A percentile compares a stretch with the other conserved stretches of the same genome.
phyloP scores from a whole-genome alignment of 2,797 vertebrate species.

The Manis javanica region DNA sequence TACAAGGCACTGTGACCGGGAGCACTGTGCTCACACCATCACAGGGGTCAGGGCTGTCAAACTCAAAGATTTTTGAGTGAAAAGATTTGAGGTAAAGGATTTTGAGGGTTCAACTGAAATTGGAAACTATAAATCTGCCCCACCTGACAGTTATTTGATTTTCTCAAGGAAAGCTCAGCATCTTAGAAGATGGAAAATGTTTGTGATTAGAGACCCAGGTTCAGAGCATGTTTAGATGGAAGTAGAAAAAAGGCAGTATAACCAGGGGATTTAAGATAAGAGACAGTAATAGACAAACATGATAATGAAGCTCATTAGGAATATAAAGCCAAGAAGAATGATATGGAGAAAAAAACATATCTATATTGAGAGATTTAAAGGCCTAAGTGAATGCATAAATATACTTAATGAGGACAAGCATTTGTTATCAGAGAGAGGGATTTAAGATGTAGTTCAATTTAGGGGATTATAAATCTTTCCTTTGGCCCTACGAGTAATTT shows the following conservation, averaged over 20 bases:
- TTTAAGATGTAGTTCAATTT: background rate
- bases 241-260: background rate
- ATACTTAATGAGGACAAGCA: background rate
- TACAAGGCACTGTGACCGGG: background rate
- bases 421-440: background rate
- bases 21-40: background rate
- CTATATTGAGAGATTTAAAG: background rate
- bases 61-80: background rate
- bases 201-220: slow-evolving; percentile 16
- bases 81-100: background rate
- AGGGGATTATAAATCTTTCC: background rate
- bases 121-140: slow-evolving; percentile 57
- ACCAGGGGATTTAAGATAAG: background rate
- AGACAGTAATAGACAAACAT: background rate
- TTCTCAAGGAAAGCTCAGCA: slow-evolving; percentile 19
- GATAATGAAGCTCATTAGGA: background rate
- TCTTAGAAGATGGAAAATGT: background rate
- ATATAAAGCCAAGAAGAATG: background rate
- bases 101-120: slow-evolving; percentile 10
- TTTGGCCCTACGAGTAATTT: background rate
- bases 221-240: background rate
- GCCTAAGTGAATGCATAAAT: background rate
- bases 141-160: slow-evolving; percentile 24
- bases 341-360: background rate
- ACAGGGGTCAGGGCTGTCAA: background rate